Evolutionary conservation across 1,140 invertebrate genomes (phyloP).

Genomic region (Eubasilissa regina): DNA sequence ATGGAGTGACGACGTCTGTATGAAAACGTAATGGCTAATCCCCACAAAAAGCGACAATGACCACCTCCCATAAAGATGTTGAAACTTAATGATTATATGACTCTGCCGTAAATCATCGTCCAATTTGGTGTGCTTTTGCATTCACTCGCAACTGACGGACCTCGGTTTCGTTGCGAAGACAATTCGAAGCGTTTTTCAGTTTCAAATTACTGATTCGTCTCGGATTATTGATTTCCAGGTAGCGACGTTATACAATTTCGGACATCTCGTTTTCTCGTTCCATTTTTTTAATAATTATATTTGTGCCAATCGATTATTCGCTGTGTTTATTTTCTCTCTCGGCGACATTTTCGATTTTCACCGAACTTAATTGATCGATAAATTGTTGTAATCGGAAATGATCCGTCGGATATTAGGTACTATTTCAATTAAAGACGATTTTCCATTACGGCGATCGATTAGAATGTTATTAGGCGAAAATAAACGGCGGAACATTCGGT

Average conservation of each 20-base stretch:
- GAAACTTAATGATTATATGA: slow-evolving; percentile 51
- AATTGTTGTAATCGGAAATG: not conserved
- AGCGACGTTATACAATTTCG: slow-evolving; percentile 39
- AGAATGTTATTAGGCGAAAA: not conserved
- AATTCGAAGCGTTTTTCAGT: slow-evolving; percentile 48
- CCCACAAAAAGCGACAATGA: slow-evolving; percentile 44
- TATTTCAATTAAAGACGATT: not conserved
- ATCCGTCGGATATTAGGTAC: not conserved
- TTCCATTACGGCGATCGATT: not conserved
- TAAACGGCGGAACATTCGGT: not conserved
- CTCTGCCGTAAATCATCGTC: slow-evolving; percentile 52
- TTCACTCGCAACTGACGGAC: slow-evolving; percentile 33
- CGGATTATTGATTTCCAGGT: slow-evolving; percentile 54
- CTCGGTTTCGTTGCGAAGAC: slow-evolving; percentile 28
- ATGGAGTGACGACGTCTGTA: slow-evolving; percentile 48
- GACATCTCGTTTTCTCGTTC: slow-evolving; percentile 25
- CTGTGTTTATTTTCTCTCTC: not conserved
- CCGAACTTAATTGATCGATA: not conserved
- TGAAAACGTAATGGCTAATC: slow-evolving; percentile 45
- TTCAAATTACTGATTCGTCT: slow-evolving; percentile 50
- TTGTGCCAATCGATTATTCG: slow-evolving; percentile 50
- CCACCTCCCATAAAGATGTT: slow-evolving; percentile 30
- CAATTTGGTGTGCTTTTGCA: slow-evolving; percentile 31
- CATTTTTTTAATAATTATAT: slow-evolving; percentile 46
- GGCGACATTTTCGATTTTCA: not conserved